Evolutionary conservation across 1,140 invertebrate genomes (phyloP).

Genomic region (Bicyclus anynana): DNA sequence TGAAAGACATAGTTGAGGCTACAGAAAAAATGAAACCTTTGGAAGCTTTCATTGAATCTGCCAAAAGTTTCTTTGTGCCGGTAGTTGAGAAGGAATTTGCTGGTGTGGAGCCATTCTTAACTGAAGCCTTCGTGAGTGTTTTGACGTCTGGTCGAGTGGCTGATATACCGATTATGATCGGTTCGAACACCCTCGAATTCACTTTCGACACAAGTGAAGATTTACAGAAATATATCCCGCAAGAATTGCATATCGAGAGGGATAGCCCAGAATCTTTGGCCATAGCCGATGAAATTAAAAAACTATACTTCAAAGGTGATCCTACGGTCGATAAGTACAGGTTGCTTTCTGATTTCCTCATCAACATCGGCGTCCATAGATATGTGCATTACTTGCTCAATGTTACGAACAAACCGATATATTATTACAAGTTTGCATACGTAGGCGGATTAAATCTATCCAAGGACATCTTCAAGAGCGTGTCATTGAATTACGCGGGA

Average conservation of each 20-base stretch:
- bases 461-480: conserved; percentile 33
- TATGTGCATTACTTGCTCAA: conserved; percentile 54
- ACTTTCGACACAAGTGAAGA: conserved; percentile 45
- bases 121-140: conserved; percentile 48
- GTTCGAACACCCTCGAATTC: conserved; percentile 51
- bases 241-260: conserved; percentile 47
- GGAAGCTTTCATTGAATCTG: conserved; percentile 25
- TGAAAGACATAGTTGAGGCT: conserved; percentile 54
- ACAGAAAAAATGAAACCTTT: conserved; percentile 31
- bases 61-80: conserved; percentile 34
- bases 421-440: conserved; percentile 71
- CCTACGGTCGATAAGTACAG: conserved; percentile 47
- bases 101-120: conserved; percentile 53
- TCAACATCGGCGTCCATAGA: conserved; percentile 55
- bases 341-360: conserved; percentile 53
- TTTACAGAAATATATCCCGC: conserved; percentile 55
- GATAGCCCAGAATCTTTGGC: conserved; percentile 47
- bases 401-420: conserved; percentile 58
- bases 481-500: conserved; percentile 37
- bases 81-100: conserved; percentile 66
- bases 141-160: conserved; percentile 54
- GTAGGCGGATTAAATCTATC: conserved; percentile 58
- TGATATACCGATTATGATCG: conserved; percentile 62
- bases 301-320: conserved; percentile 56
- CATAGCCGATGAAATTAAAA: conserved; percentile 52